A percentile compares a stretch with the other conserved stretches of the same genome.
phyloP scores from a whole-genome alignment of 2,888 invertebrate genomes.

The Nemapogon koenigi region DNA sequence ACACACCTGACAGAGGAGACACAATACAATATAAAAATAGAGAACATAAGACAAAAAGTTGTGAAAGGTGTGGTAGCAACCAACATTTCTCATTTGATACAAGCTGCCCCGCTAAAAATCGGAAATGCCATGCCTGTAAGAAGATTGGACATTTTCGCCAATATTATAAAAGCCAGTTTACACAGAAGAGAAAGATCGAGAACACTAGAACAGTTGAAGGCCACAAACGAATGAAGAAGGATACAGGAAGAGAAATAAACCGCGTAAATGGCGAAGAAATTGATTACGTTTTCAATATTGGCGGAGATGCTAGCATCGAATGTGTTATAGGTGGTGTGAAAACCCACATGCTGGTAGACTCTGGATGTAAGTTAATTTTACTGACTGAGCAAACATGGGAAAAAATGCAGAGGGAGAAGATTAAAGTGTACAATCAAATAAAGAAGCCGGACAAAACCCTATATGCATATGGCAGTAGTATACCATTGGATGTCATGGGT shows the following conservation, averaged over 20 bases:
- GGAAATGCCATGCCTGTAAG: slow-evolving; percentile 18
- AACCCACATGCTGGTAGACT: slow-evolving; percentile 18
- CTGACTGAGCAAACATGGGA: slow-evolving; percentile 12
- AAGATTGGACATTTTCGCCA: slow-evolving; percentile 18
- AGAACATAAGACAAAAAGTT: too few species aligned
- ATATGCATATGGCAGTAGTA: slow-evolving; percentile 13
- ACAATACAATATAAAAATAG: too few species aligned
- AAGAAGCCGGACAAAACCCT: slow-evolving; percentile 6
- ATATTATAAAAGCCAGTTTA: slow-evolving; percentile 15
- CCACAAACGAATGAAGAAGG: too few species aligned
- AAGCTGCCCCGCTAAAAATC: slow-evolving; percentile 18
- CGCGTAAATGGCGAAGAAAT: slow-evolving; percentile 4
- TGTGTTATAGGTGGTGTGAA: slow-evolving; percentile 19
- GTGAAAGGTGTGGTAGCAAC: too few species aligned
- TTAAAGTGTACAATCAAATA: slow-evolving; percentile 2
- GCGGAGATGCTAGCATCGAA: slow-evolving; percentile 16
- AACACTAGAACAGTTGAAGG: too few species aligned
- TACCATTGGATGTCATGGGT: slow-evolving; percentile 7
- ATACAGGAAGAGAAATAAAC: slow-evolving; percentile 8
- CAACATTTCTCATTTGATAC: slow-evolving; percentile 7
- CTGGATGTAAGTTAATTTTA: slow-evolving; percentile 17
- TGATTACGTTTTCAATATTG: slow-evolving; percentile 15
- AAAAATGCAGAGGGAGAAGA: neutral
- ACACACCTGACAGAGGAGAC: too few species aligned
- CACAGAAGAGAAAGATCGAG: slow-evolving; percentile 12